Evolutionary conservation across 1,140 invertebrate species (phyloP).

Genomic region (Ostrea edulis): DNA sequence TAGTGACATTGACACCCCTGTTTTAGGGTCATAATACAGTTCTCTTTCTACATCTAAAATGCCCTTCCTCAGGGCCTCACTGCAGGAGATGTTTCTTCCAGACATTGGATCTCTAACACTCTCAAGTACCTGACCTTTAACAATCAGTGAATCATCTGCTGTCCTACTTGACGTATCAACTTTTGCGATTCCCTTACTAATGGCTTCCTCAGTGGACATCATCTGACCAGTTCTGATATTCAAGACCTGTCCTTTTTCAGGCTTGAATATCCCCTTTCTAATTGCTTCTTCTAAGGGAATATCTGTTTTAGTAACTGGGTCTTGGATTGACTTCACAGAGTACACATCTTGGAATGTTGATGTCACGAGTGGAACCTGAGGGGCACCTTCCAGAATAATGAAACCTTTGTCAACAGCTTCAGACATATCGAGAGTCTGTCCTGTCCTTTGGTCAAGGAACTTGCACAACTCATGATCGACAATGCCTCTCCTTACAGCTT

Average conservation of each 20-base stretch:
- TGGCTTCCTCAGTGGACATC: slow-evolving; percentile 84
- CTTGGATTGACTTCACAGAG: slow-evolving; percentile 79
- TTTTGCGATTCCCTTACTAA: slow-evolving; percentile 76
- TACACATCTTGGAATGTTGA: slow-evolving; percentile 92
- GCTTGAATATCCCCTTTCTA: slow-evolving; percentile 83
- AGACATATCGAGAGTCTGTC: slow-evolving; percentile 88
- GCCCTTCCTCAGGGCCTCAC: slow-evolving; percentile 75
- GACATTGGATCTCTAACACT: slow-evolving; percentile 84
- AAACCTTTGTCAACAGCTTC: slow-evolving; percentile 85
- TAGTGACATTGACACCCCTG: slow-evolving; percentile 84
- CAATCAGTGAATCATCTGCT: slow-evolving; percentile 62
- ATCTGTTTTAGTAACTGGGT: slow-evolving; percentile 83
- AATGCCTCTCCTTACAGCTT: slow-evolving; percentile 88
- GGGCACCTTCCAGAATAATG: slow-evolving; percentile 59
- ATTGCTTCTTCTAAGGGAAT: slow-evolving; percentile 91
- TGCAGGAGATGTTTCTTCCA: slow-evolving; percentile 86
- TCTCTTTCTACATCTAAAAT: slow-evolving; percentile 79
- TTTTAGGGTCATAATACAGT: slow-evolving; percentile 85
- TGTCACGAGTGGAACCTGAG: slow-evolving; percentile 85
- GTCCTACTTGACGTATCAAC: slow-evolving; percentile 76
- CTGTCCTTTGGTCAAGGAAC: slow-evolving; percentile 87
- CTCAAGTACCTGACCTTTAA: slow-evolving; percentile 65
- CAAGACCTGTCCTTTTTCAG: slow-evolving; percentile 73
- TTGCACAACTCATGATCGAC: slow-evolving; percentile 79
- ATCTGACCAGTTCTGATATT: slow-evolving; percentile 72